These are phyloP conservation scores for Alcedo quadribrachys DNA, from an alignment of 2,797 vertebrate species.

Conservation along the genomic window DNA sequence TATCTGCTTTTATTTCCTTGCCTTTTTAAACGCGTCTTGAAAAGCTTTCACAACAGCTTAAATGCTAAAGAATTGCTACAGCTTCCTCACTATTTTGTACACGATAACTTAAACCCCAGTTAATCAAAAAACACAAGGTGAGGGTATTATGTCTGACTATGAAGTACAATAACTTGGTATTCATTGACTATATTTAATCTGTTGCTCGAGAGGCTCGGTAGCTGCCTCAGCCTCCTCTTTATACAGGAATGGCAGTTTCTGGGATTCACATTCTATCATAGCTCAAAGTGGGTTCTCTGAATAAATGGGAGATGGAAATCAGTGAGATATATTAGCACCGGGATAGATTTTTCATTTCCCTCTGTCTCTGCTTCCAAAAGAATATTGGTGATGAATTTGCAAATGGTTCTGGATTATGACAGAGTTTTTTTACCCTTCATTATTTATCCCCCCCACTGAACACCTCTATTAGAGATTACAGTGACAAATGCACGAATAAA, in stretches of 20 bases:
- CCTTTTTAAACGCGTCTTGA: accelerated
- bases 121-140: not conserved
- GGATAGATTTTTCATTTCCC: constrained; percentile 49
- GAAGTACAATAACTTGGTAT: not conserved
- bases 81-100: not conserved
- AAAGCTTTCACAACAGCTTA: not conserved
- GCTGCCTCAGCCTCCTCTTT: not conserved
- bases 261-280: constrained; percentile 68
- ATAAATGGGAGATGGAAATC: constrained; percentile 74
- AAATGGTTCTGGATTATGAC: constrained; percentile 79
- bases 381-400: constrained; percentile 84
- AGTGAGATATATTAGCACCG: constrained; percentile 77
- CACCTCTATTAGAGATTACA: constrained; percentile 78
- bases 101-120: not conserved
- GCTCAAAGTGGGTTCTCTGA: constrained; percentile 72
- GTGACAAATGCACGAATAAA: constrained; percentile 83
- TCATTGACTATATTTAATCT: constrained; percentile 15
- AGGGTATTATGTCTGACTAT: not conserved
- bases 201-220: constrained; percentile 25
- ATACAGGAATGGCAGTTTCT: constrained; percentile 28
- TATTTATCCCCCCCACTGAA: constrained; percentile 79
- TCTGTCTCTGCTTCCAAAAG: constrained; percentile 69
- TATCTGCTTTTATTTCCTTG: not conserved
- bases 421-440: constrained; percentile 73
- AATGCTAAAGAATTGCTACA: not conserved